These are phyloP conservation scores for Gallinago stenura DNA, from an alignment of 2,797 vertebrate genomes.

Conservation along the genomic window DNA sequence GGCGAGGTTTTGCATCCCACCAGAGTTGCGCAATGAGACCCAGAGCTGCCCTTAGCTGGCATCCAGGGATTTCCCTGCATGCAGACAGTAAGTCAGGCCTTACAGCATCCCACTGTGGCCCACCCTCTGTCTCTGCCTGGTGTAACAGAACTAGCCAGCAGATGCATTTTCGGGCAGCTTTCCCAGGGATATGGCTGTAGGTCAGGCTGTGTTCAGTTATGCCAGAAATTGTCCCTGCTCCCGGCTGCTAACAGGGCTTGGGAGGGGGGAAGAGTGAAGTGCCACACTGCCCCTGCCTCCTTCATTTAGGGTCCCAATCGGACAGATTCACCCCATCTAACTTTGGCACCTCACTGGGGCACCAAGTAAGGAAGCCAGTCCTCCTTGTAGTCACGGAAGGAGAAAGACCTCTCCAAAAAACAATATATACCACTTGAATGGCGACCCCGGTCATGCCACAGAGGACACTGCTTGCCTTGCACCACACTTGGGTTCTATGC, in stretches of 20 bases:
- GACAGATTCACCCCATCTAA: too few relatives aligned
- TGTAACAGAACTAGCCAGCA: neutral
- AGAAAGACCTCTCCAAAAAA: neutral
- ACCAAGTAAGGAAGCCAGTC: neutral
- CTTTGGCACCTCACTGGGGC: neutral
- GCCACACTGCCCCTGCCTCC: neutral
- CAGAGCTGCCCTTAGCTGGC: neutral
- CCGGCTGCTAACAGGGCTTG: neutral
- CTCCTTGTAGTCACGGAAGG: neutral
- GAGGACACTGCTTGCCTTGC: neutral
- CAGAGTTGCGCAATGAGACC: neutral
- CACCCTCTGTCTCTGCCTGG: neutral
- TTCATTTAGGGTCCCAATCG: neutral
- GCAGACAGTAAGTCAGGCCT: neutral
- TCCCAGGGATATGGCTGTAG: too few relatives aligned
- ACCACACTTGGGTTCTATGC: rapidly evolving
- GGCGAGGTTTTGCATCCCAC: neutral
- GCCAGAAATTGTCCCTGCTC: neutral
- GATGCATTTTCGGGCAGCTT: neutral
- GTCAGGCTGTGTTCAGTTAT: neutral
- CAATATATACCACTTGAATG: rapidly evolving
- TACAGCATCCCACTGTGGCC: neutral
- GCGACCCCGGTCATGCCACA: rapidly evolving
- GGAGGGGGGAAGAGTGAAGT: neutral
- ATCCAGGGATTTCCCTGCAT: neutral